Base-by-base conservation (phyloP, 2,888 invertebrate genomes). In the Fissipunctia ypsillon region DNA sequence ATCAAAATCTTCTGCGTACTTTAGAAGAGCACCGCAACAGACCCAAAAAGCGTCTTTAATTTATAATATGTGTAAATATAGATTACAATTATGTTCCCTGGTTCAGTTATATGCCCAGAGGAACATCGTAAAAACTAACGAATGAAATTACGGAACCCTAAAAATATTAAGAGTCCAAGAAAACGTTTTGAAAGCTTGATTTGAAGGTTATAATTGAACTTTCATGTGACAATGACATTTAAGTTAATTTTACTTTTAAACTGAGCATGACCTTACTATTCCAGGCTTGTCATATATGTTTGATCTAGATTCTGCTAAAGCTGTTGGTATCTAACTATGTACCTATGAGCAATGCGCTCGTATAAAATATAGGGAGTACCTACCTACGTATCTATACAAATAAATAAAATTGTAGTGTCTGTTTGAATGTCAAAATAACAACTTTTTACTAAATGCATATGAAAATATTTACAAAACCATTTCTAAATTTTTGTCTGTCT, bases 181-280 rank as follows among this genome's bases (percentile, higher is more conserved):
- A 41, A 41, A 6, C 6, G 3, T 25, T 10, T 69, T 31, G 12
- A 16, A 7, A 54, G 9, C 9, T 19, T n/a, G 28, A 25, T 35
- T 43, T 35, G 6, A 9, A 19, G 14, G 14, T 14, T 54, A 7
- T 2, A 22, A 54, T 19, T 28, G 35, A 56, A 54, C 14, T n/a
- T 45, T 14, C 0, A 9, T n/a, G 38, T 57, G 28, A 54, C n/a
- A 73, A 38, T 73, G 73, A 73, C 52, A 64, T 73, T 63, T 73
- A 54, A 41, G 4, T 31, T 14, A 14, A 35, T 28, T 63, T 38
- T 14, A 16, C 45, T 73, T 73, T 4, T 10, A 19, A 73, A 35
- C 16, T 57, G 1, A 19, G 10, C 22, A 2, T 35, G 66, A n/a
- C 31, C 31, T 57, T n/a, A 41, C 22, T 2, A 16, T 38, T 69